These are phyloP conservation scores for Spilogale gracilis DNA, from an alignment of 2,113 vertebrate species.

Conservation along the genomic window DNA sequence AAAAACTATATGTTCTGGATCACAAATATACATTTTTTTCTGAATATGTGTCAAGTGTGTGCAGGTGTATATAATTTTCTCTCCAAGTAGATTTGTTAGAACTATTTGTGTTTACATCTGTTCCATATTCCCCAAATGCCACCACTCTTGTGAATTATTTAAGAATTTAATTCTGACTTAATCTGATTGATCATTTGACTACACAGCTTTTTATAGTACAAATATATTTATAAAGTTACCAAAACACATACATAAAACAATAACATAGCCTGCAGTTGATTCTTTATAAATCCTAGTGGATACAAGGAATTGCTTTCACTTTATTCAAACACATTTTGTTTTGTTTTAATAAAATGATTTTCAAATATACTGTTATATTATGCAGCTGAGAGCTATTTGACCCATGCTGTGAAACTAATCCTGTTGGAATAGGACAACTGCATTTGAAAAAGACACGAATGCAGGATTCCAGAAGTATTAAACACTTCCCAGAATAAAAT, in stretches of 20 bases:
- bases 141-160: neutral
- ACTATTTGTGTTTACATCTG: neutral
- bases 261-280: neutral
- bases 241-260: neutral
- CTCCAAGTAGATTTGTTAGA: neutral
- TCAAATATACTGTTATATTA: neutral
- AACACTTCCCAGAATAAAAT: constrained; percentile 52
- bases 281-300: neutral
- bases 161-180: neutral
- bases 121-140: neutral
- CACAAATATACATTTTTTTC: neutral
- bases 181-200: neutral
- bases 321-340: neutral
- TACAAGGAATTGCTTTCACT: neutral
- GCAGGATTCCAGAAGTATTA: neutral
- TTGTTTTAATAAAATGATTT: neutral
- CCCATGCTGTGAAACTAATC: neutral
- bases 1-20: neutral
- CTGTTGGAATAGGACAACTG: neutral
- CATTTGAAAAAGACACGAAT: constrained; percentile 43
- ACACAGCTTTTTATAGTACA: neutral
- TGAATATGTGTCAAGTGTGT: neutral
- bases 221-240: constrained; percentile 31
- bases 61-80: neutral
- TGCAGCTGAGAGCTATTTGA: neutral